Conservation (phyloP, 2,888 invertebrate genomes). For the Onthophagus sagittarius region DNA sequence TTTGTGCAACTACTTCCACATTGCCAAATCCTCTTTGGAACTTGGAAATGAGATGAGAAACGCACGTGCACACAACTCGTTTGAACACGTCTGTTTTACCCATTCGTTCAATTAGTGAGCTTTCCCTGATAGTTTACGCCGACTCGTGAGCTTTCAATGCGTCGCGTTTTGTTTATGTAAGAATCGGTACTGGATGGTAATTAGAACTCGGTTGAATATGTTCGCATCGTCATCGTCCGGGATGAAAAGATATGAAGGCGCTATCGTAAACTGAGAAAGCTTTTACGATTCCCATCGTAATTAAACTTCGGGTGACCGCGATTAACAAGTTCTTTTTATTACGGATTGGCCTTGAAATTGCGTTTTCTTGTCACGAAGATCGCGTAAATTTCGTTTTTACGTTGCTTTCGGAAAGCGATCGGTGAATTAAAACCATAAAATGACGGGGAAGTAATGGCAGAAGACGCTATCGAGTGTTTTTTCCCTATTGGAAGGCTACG, state of each 20-base stretch:
- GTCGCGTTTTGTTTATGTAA: not conserved
- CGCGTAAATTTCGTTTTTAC: conserved; percentile 11
- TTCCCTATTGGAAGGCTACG: not conserved
- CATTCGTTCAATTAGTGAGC: not conserved
- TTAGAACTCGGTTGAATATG: not conserved
- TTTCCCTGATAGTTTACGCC: not conserved
- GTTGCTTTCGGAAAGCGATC: conserved; percentile 12
- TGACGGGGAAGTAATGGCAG: not conserved
- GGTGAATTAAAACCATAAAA: conserved; percentile 11
- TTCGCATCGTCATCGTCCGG: not conserved
- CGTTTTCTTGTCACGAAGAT: conserved; percentile 7
- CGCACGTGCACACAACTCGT: not conserved
- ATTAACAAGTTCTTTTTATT: conserved; percentile 9
- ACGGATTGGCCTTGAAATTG: not conserved
- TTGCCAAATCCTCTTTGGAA: not conserved
- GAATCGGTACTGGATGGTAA: not conserved
- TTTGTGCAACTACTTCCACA: not conserved
- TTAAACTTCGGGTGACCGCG: conserved; percentile 8
- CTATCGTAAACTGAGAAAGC: not conserved
- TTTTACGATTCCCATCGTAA: conserved; percentile 3
- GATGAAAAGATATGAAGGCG: not conserved
- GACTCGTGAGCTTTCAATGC: not conserved
- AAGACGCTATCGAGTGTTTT: not conserved
- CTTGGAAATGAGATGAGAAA: not conserved
- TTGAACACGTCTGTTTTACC: not conserved